These are phyloP conservation scores for Myzus persicae DNA, from an alignment of 1,140 invertebrate genomes.

Conservation along the genomic window DNA sequence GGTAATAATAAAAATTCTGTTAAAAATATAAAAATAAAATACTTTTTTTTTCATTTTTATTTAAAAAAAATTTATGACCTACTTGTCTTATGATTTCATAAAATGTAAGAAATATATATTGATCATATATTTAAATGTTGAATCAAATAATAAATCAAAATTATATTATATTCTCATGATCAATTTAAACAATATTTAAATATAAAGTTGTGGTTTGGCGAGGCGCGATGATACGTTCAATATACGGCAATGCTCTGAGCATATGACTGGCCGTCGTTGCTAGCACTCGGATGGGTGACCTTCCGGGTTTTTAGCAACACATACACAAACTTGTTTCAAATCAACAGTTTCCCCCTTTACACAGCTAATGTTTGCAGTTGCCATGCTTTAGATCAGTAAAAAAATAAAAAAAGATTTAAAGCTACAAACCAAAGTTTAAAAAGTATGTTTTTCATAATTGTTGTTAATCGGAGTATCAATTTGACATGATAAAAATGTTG, in stretches of 20 bases:
- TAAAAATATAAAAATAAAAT: not conserved
- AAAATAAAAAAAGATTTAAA: too few species aligned
- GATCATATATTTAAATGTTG: not conserved
- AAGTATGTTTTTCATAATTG: not conserved
- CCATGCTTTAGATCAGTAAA: too few species aligned
- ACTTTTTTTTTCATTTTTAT: not conserved
- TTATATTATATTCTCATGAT: not conserved
- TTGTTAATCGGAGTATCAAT: not conserved
- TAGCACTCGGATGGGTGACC: too few species aligned
- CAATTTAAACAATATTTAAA: not conserved
- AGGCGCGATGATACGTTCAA: too few species aligned
- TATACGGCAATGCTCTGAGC: too few species aligned
- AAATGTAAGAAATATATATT: not conserved
- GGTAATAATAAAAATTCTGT: conserved; percentile 65
- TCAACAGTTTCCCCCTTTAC: too few species aligned
- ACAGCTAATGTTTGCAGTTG: too few species aligned
- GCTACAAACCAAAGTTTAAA: not conserved
- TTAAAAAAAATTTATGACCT: not conserved
- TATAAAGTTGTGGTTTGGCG: too few species aligned
- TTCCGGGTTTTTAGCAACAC: too few species aligned
- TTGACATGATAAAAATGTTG: not conserved
- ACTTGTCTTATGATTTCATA: not conserved
- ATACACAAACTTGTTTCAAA: too few species aligned
- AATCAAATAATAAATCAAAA: not conserved
- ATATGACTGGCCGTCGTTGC: too few species aligned